Evolutionary conservation across 2,113 vertebrate genomes (phyloP).

Genomic region (Rallus limicola): DNA sequence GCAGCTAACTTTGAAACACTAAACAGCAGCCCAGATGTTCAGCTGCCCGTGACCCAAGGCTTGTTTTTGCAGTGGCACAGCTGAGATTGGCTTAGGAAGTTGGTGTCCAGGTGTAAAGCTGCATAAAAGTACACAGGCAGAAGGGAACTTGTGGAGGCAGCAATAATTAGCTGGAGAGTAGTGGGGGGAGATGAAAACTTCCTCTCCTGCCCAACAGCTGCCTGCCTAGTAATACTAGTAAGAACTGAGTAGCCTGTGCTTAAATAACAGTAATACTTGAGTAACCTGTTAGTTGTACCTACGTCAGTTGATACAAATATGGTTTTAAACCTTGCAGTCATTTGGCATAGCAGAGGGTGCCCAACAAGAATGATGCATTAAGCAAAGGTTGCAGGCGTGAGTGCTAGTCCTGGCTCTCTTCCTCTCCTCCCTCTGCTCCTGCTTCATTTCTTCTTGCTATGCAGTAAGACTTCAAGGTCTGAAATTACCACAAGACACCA

Average conservation of each 20-base stretch:
- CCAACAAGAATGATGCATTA: neutral
- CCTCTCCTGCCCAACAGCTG: neutral
- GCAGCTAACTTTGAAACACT: neutral
- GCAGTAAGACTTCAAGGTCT: neutral
- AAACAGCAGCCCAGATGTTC: neutral
- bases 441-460: neutral
- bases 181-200: neutral
- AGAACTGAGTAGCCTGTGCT: neutral
- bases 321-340: neutral
- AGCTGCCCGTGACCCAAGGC: neutral
- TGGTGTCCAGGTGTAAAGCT: neutral
- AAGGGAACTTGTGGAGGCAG: neutral
- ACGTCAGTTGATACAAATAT: neutral
- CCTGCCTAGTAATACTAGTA: neutral
- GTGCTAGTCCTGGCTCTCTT: neutral
- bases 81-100: neutral
- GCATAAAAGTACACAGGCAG: fast-evolving
- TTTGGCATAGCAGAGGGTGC: neutral
- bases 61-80: neutral
- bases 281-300: neutral
- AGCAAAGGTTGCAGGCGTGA: neutral
- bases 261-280: neutral
- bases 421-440: neutral
- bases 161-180: neutral
- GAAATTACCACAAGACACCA: neutral